phyloP scores from a whole-genome alignment of 2,113 vertebrate genomes.

The Podocnemis expansa region DNA sequence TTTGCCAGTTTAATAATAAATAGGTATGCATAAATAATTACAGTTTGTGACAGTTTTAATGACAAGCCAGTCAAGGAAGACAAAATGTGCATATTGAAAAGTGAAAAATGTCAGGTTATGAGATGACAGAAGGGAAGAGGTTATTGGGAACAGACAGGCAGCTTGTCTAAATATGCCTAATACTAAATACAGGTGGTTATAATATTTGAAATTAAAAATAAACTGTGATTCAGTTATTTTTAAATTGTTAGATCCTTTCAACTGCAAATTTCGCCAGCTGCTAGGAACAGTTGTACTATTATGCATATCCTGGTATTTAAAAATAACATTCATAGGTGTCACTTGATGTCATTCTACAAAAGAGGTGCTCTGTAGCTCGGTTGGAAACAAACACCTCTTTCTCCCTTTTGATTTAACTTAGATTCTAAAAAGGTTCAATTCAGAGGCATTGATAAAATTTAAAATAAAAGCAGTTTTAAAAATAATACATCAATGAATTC shows the following conservation, averaged over 20 bases:
- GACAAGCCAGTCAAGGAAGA: conserved; percentile 54
- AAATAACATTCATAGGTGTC: conserved; percentile 57
- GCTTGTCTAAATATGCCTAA: conserved; percentile 80
- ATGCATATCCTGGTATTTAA: conserved; percentile 52
- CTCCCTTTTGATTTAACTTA: background rate
- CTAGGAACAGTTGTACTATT: conserved; percentile 52
- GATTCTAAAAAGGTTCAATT: background rate
- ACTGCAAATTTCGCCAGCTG: conserved; percentile 72
- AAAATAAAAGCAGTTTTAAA: background rate
- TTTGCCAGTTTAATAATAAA: conserved; percentile 71
- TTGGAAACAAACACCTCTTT: conserved; percentile 16
- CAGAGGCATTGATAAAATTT: background rate
- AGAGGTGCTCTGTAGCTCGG: conserved; percentile 27
- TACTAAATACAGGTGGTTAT: conserved; percentile 78
- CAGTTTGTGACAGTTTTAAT: conserved; percentile 70
- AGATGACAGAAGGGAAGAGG: conserved; percentile 65
- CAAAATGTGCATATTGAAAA: conserved; percentile 59
- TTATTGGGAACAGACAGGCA: conserved; percentile 67
- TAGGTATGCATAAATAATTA: conserved; percentile 74
- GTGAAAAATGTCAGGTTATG: conserved; percentile 63
- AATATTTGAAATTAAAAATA: conserved; percentile 80
- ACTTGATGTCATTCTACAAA: conserved; percentile 53
- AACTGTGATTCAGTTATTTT: conserved; percentile 73
- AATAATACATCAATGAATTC: background rate
- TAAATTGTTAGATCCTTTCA: conserved; percentile 61